Base-by-base conservation (phyloP, 1,140 invertebrate genomes). In the Drosophila simulans region DNA sequence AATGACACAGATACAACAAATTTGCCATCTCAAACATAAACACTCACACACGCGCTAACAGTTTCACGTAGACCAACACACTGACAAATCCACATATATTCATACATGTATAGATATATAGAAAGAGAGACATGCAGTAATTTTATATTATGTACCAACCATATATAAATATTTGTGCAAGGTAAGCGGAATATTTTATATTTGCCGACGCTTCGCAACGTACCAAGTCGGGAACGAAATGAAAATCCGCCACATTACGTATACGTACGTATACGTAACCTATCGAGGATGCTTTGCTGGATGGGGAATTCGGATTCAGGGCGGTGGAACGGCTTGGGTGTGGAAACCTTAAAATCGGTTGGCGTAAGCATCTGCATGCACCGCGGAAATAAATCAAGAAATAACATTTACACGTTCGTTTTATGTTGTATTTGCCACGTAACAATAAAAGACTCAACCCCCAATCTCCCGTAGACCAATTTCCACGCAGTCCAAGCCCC, bases 351-450 rank as follows among this genome's bases (percentile, higher is more conserved):
- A 69, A 88, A 88, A 89, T 88, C 72, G 79, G 84, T 72, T 71
- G 71, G 63, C 66, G 79, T 83, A 88, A 88, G 84, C 84, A 88
- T 89, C 84, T 89, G 85, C 84, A 89, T 89, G 84, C 80, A 84
- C 77, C 80, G 82, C 84, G 82, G 82, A 89, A 89, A 89, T 89
- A 89, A 89, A 89, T 89, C 84, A 89, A 89, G 84, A 89, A 89
- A 89, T 89, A 89, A 89, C 84, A 89, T 89, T 89, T 89, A 89
- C 84, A 89, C 84, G 84, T 89, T 89, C 84, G 77, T 77, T 89
- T 89, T 89, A 89, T 89, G 84, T 80, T 89, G 84, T 89, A 88
- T 88, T 88, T 88, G 83, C 83, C 77, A 84, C 84, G 83, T 88
- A 88, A 88, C 83, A 88, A 88, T 89, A 88, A 88, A 86, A 77